A percentile compares a stretch with the other conserved stretches of the same genome.
phyloP scores from a whole-genome alignment of 53 echinoderm and acorn worm species.

The Temnopleurus reevesii region DNA sequence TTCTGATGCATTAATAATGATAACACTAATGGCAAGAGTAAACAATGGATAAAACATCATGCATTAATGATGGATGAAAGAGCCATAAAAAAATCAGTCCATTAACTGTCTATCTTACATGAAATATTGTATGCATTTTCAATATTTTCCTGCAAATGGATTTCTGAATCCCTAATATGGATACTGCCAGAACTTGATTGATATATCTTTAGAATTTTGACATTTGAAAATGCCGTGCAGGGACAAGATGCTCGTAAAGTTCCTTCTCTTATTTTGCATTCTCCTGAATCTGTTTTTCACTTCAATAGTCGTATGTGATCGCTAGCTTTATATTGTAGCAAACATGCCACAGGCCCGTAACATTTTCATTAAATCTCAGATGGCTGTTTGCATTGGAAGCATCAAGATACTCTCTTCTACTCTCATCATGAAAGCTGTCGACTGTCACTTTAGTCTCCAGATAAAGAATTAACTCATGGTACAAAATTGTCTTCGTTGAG shows the following conservation, averaged over 20 bases:
- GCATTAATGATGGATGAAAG: neutral
- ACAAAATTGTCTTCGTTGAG: too few relatives aligned
- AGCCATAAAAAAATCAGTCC: too few relatives aligned
- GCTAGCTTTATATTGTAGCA: neutral
- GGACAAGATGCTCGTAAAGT: neutral
- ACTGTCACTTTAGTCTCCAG: neutral
- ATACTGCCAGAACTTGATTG: too few relatives aligned
- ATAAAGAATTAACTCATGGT: too few relatives aligned
- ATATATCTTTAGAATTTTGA: neutral
- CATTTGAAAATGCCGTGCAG: neutral
- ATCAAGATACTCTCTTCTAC: neutral
- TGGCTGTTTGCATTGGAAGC: neutral
- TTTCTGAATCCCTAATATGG: neutral
- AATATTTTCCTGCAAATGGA: neutral
- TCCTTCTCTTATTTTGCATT: neutral
- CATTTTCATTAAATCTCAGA: conserved; percentile 14
- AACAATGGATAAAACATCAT: neutral
- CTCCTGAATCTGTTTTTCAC: neutral
- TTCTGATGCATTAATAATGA: too few relatives aligned
- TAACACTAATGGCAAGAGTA: neutral
- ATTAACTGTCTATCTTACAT: too few relatives aligned
- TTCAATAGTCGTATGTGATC: neutral
- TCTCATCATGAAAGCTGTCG: too few relatives aligned
- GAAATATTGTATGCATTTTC: neutral
- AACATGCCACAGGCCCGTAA: neutral